Base-by-base conservation (phyloP, 1,140 invertebrate species). In the Dinothrombium tinctorium region DNA sequence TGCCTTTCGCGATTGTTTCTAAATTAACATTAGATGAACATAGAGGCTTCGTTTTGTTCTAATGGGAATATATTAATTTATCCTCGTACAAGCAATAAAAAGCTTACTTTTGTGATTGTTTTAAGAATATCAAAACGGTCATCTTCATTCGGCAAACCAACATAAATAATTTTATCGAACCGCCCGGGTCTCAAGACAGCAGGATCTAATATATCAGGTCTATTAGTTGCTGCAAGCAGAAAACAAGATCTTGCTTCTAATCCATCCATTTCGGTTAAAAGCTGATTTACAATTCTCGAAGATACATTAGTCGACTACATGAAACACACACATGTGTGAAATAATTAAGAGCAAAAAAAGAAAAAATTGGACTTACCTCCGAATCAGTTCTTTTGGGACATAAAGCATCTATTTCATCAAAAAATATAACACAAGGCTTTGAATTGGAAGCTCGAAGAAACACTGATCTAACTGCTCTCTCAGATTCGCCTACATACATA, bases 401-500 rank as follows among this genome's bases (percentile, higher is more conserved):
- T 3, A 36, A 7, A 20, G 92, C 80, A 61, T 99, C 94, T 46
- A 99, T 71, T 61, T 99, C 94, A 58, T 99, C 94, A 59, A 99
- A 99, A 61, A 99, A 99, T 55, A 99, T 95, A 11, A 99, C 84
- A 61, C 92, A 99, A 0, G 94, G 94, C 0, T 82, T 69, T 0
- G 87, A 94, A 59, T 92, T 90, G 32, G 77, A 60, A 0, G 90
- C 94, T 47, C 89, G 66, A 53, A 82, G 72, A 56, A 99, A 99
- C 52, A 87, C 82, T 19, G 84, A 74, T 26, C 94, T 63, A 0
- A 99, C 84, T 3, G 86, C 86, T 51, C 81, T 68, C 61, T 99
- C 94, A 65, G 87, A 96, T 61, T 99, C 94, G 46, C 94, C 94
- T 24, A 99, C 84, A 62, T 98, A 99, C 83, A 92, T 96, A 53